Evolutionary conservation across 2,113 vertebrate genomes (phyloP), one percentile per base, ranked within the genome.

Genomic region (Choloepus hoffmanni): DNA sequence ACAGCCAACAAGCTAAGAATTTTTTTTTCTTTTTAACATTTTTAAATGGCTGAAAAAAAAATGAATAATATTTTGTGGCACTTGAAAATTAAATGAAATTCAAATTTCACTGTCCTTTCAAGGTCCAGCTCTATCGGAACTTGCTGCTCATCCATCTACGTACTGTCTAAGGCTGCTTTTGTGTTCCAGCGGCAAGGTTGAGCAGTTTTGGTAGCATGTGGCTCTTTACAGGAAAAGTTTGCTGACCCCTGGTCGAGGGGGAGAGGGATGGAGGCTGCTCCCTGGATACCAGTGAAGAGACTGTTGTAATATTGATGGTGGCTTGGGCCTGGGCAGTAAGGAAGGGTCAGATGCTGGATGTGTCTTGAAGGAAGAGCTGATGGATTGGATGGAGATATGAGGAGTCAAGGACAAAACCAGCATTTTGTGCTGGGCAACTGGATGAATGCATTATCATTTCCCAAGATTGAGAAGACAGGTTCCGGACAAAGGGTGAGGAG

Each of bases 221-320:
- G 91, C 36, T 53, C 94, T 90, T 73, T 68, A 14, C 19, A 60
- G 93, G 40, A 48, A 62, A 53, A 33, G 33, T 53, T 82, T 40
- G 43, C 28, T n/a, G 60, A 5, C 33, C 15, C 36, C 33, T 74
- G 67, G 48, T 21, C 28, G 16, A 33, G 72, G 18, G 85, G 40
- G 12, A 3, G 3, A 23, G 77, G 62, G 23, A 21, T 40, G 19
- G 72, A n/a, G 55, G 2, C 55, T 33, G 33, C 7, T 60, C 58
- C 58, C 58, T 60, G 58, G 67, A 76, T 68, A n/a, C 33, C 24
- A 0, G 26, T 1, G 30, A 68, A 24, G 50, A 86, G 43, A 76
- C 13, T 24, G 12, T 77, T 9, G 23, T 14, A 28, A 26, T 45
- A 83, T 48, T 16, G 48, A 19, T 11, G 36, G 68, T 55, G 45